Percentiles rank a stretch among this genome's conserved stretches.
These are phyloP conservation scores for Nomada fabriciana DNA, from an alignment of 2,888 invertebrate species.

Conservation along the genomic window DNA sequence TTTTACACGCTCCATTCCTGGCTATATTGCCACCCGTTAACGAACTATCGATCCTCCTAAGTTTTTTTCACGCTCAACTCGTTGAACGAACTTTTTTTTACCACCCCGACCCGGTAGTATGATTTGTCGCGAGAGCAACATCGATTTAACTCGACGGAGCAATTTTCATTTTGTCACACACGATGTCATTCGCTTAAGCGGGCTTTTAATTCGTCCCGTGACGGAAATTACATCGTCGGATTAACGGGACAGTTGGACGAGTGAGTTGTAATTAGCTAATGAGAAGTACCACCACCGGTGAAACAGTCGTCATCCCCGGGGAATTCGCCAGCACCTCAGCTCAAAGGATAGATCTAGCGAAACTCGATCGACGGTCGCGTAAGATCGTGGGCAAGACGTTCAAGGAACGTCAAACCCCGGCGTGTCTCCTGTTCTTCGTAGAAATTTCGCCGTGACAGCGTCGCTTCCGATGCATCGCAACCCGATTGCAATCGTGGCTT, in stretches of 20 bases:
- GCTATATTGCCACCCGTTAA: constrained; percentile 33
- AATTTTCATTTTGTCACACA: constrained; percentile 12
- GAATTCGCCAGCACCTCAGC: neutral
- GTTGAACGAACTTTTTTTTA: neutral
- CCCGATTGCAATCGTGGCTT: constrained; percentile 65
- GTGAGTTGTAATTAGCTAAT: constrained; percentile 38
- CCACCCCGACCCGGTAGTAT: neutral
- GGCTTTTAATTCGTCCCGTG: constrained; percentile 31
- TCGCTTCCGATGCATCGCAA: constrained; percentile 51
- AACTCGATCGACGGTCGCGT: constrained; percentile 29
- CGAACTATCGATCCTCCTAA: constrained; percentile 30
- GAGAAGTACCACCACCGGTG: constrained; percentile 22
- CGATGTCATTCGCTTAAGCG: constrained; percentile 4
- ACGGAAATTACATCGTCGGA: constrained; percentile 12
- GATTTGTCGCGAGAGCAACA: constrained; percentile 16
- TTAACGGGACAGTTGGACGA: constrained; percentile 10
- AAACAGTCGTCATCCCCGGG: constrained; percentile 18
- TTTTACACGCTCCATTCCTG: constrained; percentile 45
- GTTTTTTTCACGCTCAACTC: neutral
- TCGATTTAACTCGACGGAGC: constrained; percentile 14
- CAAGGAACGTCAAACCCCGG: neutral
- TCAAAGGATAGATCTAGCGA: neutral
- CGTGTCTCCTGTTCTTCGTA: constrained; percentile 3
- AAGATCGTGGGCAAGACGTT: constrained; percentile 20
- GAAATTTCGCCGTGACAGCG: neutral